These are phyloP conservation scores for Paramisgurnus dabryanus DNA, from an alignment of 2,113 vertebrate genomes.

Conservation along the genomic window DNA sequence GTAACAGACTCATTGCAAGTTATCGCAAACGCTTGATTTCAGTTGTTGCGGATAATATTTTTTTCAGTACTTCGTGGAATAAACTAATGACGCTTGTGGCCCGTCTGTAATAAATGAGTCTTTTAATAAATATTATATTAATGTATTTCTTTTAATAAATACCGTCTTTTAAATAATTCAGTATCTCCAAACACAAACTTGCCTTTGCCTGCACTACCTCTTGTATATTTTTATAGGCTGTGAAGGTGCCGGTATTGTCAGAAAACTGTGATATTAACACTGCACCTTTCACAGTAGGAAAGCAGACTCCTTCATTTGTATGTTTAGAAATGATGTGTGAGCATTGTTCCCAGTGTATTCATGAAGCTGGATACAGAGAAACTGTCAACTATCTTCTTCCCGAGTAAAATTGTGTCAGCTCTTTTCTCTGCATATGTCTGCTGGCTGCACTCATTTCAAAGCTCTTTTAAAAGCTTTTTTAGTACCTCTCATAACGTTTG, in stretches of 20 bases:
- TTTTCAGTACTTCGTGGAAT: no score
- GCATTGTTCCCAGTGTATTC: conserved; percentile 1
- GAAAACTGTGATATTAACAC: conserved; percentile 18
- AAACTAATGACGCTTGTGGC: no score
- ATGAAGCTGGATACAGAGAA: not conserved
- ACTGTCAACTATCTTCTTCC: conserved; percentile 1
- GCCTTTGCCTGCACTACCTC: not conserved
- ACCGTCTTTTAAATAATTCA: not conserved
- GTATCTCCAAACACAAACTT: not conserved
- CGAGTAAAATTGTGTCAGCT: not conserved
- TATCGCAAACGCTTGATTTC: no score
- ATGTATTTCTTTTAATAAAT: no score
- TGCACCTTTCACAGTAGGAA: not conserved
- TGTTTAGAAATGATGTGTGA: not conserved
- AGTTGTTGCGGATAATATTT: no score
- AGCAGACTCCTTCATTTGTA: not conserved
- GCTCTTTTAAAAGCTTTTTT: conserved; percentile 1
- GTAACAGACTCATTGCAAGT: no score
- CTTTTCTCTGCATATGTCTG: not conserved
- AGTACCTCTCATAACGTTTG: conserved; percentile 5
- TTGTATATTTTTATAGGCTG: not conserved
- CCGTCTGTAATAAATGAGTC: no score
- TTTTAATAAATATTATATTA: no score
- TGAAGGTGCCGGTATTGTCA: not conserved
- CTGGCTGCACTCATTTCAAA: not conserved